phyloP scores from a whole-genome alignment of 2,113 vertebrate species.

The Pterophyllum scalare region DNA sequence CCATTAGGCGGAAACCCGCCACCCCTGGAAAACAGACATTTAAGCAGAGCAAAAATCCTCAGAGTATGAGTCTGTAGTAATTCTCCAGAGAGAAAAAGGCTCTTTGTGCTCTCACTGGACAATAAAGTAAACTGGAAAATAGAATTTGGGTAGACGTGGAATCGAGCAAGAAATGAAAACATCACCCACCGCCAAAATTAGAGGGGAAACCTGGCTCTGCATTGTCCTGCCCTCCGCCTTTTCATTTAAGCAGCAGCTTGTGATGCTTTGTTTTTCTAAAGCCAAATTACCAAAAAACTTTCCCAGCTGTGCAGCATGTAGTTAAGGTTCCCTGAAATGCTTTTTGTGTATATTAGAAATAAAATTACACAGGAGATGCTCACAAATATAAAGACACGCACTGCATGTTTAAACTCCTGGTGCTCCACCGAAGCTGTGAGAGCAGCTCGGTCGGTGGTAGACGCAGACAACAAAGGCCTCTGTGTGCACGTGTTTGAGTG shows the following conservation, averaged over 20 bases:
- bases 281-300: constrained; percentile 61
- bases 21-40: constrained; percentile 1
- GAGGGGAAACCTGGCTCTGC: constrained; percentile 35
- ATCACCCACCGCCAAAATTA: constrained; percentile 40
- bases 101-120: constrained; percentile 24
- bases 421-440: constrained; percentile 22
- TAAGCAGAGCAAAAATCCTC: not conserved
- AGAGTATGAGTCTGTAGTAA: constrained; percentile 9
- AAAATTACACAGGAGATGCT: constrained; percentile 49
- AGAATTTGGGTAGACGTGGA: constrained; percentile 14
- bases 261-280: constrained; percentile 45
- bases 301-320: constrained; percentile 66
- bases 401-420: constrained; percentile 21
- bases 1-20: constrained; percentile 36
- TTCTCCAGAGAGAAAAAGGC: not conserved
- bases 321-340: constrained; percentile 39
- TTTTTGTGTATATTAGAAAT: constrained; percentile 41
- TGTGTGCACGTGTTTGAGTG: not conserved
- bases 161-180: constrained; percentile 41
- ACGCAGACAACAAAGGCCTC: constrained; percentile 10
- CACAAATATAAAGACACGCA: constrained; percentile 11
- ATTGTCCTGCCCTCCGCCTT: not conserved
- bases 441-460: constrained; percentile 3
- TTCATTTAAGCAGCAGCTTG: constrained; percentile 45
- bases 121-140: constrained; percentile 56